Evolutionary conservation across 2,888 invertebrate species (phyloP).

Genomic region (Erebia palarica): DNA sequence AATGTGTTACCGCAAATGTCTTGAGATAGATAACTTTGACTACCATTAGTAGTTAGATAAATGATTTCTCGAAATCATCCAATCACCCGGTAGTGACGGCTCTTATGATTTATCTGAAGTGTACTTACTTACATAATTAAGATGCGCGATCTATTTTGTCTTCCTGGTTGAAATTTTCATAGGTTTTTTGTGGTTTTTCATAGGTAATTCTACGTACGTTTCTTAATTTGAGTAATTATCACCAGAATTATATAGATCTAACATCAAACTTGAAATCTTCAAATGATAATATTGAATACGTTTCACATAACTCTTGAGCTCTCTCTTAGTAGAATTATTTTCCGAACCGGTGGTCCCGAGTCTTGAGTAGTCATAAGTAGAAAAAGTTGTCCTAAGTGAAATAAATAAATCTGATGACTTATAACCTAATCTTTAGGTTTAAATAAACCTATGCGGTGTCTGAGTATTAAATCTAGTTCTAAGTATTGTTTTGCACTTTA

Average conservation of each 20-base stretch:
- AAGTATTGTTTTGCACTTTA: no score
- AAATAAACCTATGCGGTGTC: not conserved
- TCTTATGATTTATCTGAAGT: conserved; percentile 23
- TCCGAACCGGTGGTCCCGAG: no score
- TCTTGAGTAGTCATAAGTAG: no score
- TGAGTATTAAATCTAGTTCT: not conserved
- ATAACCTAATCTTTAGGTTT: not conserved
- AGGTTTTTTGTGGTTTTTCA: not conserved
- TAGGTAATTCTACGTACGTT: not conserved
- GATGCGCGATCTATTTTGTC: conserved; percentile 15
- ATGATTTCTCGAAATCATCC: not conserved
- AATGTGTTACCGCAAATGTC: conserved; percentile 18
- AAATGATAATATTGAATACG: no score
- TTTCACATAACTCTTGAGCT: not conserved
- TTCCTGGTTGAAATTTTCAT: not conserved
- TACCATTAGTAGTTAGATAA: conserved; percentile 15
- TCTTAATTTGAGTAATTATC: no score
- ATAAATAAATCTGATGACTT: not conserved
- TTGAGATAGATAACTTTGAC: conserved; percentile 18
- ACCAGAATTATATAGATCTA: no score
- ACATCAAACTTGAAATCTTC: no score
- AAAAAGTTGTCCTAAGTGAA: no score
- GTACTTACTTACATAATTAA: conserved; percentile 14
- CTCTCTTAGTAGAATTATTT: not conserved
- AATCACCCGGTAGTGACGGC: conserved; percentile 22